Percentiles rank a stretch among this genome's conserved stretches.
These are phyloP conservation scores for Brienomyrus longianalis DNA, from an alignment of 2,113 vertebrate genomes.

Conservation along the genomic window DNA sequence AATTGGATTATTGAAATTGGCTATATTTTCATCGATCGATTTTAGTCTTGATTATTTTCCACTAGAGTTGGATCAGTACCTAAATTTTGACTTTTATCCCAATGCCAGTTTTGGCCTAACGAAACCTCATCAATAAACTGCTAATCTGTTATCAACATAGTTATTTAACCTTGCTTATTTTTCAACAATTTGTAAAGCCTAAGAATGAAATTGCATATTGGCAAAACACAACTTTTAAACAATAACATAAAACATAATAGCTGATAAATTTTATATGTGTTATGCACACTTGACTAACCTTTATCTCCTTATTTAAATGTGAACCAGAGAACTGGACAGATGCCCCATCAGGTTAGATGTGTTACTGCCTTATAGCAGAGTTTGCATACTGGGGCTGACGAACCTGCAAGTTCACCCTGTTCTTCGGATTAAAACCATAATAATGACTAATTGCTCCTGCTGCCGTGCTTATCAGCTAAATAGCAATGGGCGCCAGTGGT, in stretches of 20 bases:
- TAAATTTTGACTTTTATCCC: neutral
- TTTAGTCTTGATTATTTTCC: neutral
- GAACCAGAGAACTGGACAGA: neutral
- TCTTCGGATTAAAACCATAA: neutral
- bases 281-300: neutral
- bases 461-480: neutral
- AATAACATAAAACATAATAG: neutral
- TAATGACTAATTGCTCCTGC: neutral
- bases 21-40: neutral
- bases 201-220: no score
- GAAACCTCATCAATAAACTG: neutral
- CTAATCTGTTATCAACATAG: no score
- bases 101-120: neutral
- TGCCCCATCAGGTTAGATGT: neutral
- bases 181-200: no score
- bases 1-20: neutral
- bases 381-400: neutral
- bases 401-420: neutral
- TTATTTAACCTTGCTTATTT: no score
- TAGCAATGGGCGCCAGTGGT: neutral
- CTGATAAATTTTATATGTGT: neutral
- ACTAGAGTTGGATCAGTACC: neutral
- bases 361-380: neutral
- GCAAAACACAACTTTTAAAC: neutral
- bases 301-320: neutral